These are phyloP conservation scores for Helobdella robusta DNA, from an alignment of 2,888 invertebrate genomes.

Conservation along the genomic window DNA sequence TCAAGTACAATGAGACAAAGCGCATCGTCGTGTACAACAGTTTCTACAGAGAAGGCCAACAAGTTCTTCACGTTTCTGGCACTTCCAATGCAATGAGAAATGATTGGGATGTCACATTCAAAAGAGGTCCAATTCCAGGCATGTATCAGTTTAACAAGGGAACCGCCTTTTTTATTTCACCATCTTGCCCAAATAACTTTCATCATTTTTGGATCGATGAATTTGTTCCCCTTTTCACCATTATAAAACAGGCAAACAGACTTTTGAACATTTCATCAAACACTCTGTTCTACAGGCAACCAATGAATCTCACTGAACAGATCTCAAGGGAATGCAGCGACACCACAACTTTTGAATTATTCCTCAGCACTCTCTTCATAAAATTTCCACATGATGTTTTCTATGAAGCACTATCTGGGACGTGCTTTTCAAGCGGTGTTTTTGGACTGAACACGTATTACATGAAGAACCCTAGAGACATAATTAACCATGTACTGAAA, in stretches of 20 bases:
- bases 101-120: constrained; percentile 27
- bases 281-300: constrained; percentile 25
- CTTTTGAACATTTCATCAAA: constrained; percentile 16
- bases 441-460: constrained; percentile 26
- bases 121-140: constrained; percentile 19
- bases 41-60: constrained; percentile 24
- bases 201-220: constrained; percentile 32
- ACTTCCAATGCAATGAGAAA: constrained; percentile 26
- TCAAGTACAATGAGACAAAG: constrained; percentile 26
- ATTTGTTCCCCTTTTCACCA: constrained; percentile 27
- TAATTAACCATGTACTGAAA: constrained; percentile 21
- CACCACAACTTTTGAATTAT: constrained; percentile 20
- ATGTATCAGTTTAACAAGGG: constrained; percentile 14
- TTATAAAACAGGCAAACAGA: constrained; percentile 23
- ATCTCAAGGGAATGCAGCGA: constrained; percentile 20
- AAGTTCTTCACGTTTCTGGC: constrained; percentile 21
- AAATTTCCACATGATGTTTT: constrained; percentile 24
- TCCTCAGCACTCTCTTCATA: constrained; percentile 21
- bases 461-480: constrained; percentile 3
- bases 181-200: constrained; percentile 28
- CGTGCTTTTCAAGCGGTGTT: constrained; percentile 29
- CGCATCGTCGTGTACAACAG: constrained; percentile 29
- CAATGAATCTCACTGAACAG: constrained; percentile 14
- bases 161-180: constrained; percentile 27
- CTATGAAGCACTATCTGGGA: constrained; percentile 21